Base-by-base conservation (phyloP, 2,113 vertebrate genomes). In the Larimichthys crocea region DNA sequence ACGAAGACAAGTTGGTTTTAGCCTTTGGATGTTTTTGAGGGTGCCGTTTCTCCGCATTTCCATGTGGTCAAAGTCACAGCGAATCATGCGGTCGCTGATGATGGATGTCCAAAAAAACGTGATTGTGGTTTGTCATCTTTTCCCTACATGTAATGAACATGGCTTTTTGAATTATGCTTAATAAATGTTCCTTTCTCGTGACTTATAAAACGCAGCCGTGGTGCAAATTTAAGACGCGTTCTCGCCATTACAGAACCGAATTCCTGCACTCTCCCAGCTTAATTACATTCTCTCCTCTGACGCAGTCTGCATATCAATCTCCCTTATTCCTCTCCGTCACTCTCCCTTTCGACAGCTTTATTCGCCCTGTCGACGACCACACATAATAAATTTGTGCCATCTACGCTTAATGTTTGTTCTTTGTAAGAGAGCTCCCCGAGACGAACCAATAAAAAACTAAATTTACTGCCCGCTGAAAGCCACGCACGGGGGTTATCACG, bases 321-420 rank as follows among this genome's bases (percentile, higher is more conserved):
- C 83, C 77, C 60, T 82, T 63, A 80, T 69, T 73, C 48, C 76
- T 70, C 73, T 79, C 82, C 29, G 70, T 92, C 85, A 70, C 78
- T 73, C 74, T 71, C 31, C 64, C 53, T 50, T 19, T 19, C 67
- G 84, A 91, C 92, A 88, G 89, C 82, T 92, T 88, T 91, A 93
- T 92, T 80, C 66, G 55, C 79, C 71, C 72, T 79, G 79, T 69
- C 77, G 22, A 61, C 83, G 17, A 79, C 24, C 55, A 61, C 76
- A 81, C 75, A 76, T 91, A 83, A 89, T 92, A 91, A 90, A 94
- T 91, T 85, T 52, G 55, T 69, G 70, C 88, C 90, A 86, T 91
- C 86, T 74, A 87, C 65, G 80, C 85, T 85, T 93, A 82, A 83
- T 91, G 86, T 91, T 94, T 91, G 83, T 88, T 86, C 87, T 92